phyloP scores from a whole-genome alignment of 2,113 vertebrate genomes.

The Cyrtonyx montezumae region DNA sequence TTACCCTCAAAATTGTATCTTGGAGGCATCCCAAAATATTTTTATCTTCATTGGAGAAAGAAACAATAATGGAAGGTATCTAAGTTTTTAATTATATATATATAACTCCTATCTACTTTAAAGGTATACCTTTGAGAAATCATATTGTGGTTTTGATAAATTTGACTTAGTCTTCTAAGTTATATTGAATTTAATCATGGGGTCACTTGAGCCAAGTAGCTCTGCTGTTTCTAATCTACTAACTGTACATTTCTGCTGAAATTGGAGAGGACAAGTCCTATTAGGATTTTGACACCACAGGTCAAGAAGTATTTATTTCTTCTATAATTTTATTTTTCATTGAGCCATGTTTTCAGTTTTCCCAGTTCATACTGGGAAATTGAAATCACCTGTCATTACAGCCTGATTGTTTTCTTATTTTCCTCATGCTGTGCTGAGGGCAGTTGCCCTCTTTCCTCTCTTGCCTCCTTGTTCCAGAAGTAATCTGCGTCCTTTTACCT shows the following conservation, averaged over 20 bases:
- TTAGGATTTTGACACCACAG: slow-evolving; percentile 77
- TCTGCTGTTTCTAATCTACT: slow-evolving; percentile 80
- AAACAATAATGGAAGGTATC: no score
- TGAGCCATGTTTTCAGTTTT: slow-evolving; percentile 69
- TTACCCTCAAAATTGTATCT: neutral
- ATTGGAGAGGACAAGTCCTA: slow-evolving; percentile 74
- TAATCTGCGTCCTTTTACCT: neutral
- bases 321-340: slow-evolving; percentile 77
- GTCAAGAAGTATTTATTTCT: slow-evolving; percentile 80
- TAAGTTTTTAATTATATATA: neutral
- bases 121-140: slow-evolving; percentile 68
- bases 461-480: slow-evolving; percentile 6
- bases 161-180: slow-evolving; percentile 72
- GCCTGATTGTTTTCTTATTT: slow-evolving; percentile 55
- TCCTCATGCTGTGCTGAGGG: slow-evolving; percentile 2
- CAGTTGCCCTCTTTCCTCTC: slow-evolving; percentile 15
- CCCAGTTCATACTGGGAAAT: slow-evolving; percentile 67
- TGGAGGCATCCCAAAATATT: neutral
- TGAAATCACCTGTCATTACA: slow-evolving; percentile 63
- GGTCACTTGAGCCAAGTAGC: slow-evolving; percentile 74
- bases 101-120: neutral
- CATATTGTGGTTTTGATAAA: slow-evolving; percentile 61
- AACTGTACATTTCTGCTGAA: slow-evolving; percentile 75
- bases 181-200: slow-evolving; percentile 74
- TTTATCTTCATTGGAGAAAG: neutral